Conservation (phyloP, 2,113 vertebrate species). For the Hipposideros armiger region DNA sequence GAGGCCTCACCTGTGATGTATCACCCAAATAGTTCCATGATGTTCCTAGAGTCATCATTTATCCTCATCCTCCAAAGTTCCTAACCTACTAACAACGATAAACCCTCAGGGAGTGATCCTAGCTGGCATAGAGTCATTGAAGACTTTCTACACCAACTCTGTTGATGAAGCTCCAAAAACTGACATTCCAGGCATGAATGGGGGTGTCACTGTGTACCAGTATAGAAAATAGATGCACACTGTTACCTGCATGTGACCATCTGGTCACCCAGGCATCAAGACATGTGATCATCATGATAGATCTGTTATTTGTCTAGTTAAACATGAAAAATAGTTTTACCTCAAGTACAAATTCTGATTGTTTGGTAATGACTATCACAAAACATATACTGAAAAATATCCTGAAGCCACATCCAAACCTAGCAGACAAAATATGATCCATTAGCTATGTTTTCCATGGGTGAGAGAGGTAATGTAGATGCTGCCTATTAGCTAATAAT, state of each 20-base stretch:
- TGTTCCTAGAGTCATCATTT: not conserved
- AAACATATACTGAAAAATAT: not conserved
- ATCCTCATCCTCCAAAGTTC: not conserved
- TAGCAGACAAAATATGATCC: not conserved
- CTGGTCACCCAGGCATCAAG: not conserved
- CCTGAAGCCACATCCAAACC: not conserved
- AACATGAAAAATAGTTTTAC: conserved; percentile 3
- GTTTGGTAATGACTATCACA: not conserved
- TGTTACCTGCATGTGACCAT: not conserved
- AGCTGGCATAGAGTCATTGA: not conserved
- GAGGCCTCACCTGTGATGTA: not conserved
- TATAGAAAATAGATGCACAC: not conserved
- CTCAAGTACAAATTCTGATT: conserved; percentile 9
- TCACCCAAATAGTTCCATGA: not conserved
- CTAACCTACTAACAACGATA: not conserved
- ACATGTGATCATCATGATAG: not conserved
- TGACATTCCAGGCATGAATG: not conserved
- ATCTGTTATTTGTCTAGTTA: not conserved
- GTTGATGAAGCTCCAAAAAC: not conserved
- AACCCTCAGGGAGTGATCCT: not conserved
- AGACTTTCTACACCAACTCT: not conserved
- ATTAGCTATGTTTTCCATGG: not conserved
- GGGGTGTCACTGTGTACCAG: not conserved
- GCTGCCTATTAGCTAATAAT: not conserved
- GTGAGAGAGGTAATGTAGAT: not conserved